Evolutionary conservation across 2,888 invertebrate species (phyloP).

Genomic region (Diarsia dahlii): DNA sequence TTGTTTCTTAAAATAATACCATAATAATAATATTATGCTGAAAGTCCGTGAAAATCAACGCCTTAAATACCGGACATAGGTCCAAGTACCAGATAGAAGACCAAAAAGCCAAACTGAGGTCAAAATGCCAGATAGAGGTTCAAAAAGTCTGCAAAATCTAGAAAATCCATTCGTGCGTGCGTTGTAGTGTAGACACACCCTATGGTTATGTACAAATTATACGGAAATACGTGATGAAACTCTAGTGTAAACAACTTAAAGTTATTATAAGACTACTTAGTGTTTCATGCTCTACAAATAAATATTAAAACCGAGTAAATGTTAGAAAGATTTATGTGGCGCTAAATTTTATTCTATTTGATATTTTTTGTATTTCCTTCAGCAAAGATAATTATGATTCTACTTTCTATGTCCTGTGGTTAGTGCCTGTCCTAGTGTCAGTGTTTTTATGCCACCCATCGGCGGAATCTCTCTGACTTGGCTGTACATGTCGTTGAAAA

Average conservation of each 20-base stretch:
- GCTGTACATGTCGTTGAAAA: too few relatives aligned
- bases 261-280: constrained; percentile 9
- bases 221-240: constrained; percentile 5
- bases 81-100: neutral
- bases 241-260: constrained; percentile 26
- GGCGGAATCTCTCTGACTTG: too few relatives aligned
- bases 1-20: neutral
- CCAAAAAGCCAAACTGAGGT: too few relatives aligned
- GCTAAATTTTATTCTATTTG: neutral
- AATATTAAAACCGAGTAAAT: neutral
- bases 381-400: neutral
- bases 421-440: too few relatives aligned
- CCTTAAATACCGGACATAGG: neutral
- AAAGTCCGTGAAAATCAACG: neutral
- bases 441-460: too few relatives aligned
- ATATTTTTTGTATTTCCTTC: neutral
- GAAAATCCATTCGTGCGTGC: neutral
- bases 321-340: neutral
- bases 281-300: constrained; percentile 3
- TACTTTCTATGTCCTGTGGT: too few relatives aligned
- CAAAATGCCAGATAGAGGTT: neutral
- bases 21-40: neutral
- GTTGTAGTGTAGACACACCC: neutral
- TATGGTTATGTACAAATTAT: neutral
- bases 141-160: neutral